These are phyloP conservation scores for Corella eumyota DNA, from an alignment of 23 tunicate genomes.

Conservation along the genomic window DNA sequence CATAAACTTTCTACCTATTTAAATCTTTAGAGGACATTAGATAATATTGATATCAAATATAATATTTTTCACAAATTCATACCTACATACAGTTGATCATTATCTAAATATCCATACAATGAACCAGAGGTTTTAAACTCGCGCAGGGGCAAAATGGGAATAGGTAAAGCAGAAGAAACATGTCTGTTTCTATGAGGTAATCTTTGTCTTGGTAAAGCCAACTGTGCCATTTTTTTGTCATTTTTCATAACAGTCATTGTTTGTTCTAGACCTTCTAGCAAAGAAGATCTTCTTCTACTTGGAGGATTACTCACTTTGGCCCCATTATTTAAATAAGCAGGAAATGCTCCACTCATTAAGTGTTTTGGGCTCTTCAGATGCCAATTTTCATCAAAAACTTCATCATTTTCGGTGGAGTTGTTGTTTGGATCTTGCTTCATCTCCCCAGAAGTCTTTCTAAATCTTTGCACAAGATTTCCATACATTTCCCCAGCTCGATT, in stretches of 20 bases:
- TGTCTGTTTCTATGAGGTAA: background rate
- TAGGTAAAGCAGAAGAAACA: slow-evolving; percentile 20
- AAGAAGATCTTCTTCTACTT: slow-evolving; percentile 10
- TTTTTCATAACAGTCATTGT: slow-evolving; percentile 18
- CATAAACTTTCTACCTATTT: no score
- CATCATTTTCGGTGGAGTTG: background rate
- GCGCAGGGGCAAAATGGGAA: slow-evolving; percentile 16
- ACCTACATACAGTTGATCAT: background rate
- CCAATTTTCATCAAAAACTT: background rate
- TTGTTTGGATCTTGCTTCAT: background rate
- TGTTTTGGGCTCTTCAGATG: background rate
- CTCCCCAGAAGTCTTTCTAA: background rate
- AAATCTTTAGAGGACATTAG: no score
- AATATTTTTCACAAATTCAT: no score
- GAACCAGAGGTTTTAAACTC: slow-evolving; percentile 14
- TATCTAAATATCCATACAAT: slow-evolving; percentile 21
- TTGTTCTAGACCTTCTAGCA: slow-evolving; percentile 28
- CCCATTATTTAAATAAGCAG: slow-evolving; percentile 23
- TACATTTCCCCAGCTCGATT: no score
- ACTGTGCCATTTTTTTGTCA: slow-evolving; percentile 7
- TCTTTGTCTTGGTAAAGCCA: slow-evolving; percentile 18
- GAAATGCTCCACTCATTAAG: slow-evolving; percentile 7
- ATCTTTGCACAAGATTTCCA: slow-evolving; percentile 13
- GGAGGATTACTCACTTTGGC: background rate
- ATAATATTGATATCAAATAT: no score